Evolutionary conservation across 2,888 invertebrate species (phyloP).

Genomic region (Cephus spinipes): DNA sequence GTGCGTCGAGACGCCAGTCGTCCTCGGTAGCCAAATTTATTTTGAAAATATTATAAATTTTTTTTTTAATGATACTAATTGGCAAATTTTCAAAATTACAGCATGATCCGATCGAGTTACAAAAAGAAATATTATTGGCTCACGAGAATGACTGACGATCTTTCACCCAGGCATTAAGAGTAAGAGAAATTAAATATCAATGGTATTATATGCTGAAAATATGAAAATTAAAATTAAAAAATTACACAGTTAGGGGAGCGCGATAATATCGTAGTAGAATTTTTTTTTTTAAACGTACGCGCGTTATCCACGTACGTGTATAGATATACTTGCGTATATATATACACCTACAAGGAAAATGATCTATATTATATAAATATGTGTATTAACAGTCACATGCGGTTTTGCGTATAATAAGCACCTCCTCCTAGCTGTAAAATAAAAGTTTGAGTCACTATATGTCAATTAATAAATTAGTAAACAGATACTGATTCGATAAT

Average conservation of each 20-base stretch:
- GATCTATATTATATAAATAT: not conserved
- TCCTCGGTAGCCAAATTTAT: too few species aligned
- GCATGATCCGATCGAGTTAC: too few species aligned
- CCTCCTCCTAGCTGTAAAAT: conserved; percentile 65
- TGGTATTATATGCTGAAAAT: conserved; percentile 33
- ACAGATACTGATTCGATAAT: conserved; percentile 33
- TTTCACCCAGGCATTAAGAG: conserved; percentile 4
- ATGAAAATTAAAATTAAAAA: conserved; percentile 24
- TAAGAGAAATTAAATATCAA: conserved; percentile 25
- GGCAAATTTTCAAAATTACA: not conserved
- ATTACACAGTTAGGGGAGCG: conserved; percentile 8
- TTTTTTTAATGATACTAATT: too few species aligned
- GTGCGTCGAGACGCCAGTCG: not conserved
- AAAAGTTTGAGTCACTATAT: conserved; percentile 55
- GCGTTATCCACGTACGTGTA: not conserved
- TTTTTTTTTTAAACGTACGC: not conserved
- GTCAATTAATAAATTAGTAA: conserved; percentile 60
- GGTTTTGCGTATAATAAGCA: conserved; percentile 57
- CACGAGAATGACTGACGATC: not conserved
- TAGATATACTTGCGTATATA: not conserved
- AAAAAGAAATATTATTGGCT: not conserved
- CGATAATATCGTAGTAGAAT: not conserved
- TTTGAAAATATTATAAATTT: not conserved
- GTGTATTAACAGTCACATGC: conserved; percentile 47
- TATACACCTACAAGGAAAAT: not conserved